A percentile compares a stretch with the other conserved stretches of the same genome.
These are phyloP conservation scores for Sarotherodon lohbergeri DNA, from an alignment of 2,113 vertebrate genomes.

Conservation along the genomic window DNA sequence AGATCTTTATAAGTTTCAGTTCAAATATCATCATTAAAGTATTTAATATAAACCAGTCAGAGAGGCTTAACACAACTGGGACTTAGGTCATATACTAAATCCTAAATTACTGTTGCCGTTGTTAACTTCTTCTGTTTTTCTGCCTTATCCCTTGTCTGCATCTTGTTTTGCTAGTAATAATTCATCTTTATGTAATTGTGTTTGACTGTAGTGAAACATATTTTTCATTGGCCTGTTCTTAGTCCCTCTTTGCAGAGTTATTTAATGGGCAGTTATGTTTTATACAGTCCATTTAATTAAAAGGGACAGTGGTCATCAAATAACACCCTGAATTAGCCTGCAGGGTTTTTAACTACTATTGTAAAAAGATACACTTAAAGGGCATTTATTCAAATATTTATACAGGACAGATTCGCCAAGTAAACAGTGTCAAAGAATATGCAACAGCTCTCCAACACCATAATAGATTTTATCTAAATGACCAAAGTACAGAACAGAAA, in stretches of 20 bases:
- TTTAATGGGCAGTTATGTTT: fast-evolving
- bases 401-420: not conserved
- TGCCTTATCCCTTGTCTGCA: not conserved
- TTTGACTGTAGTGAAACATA: not conserved
- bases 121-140: not conserved
- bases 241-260: not conserved
- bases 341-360: not conserved
- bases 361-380: not conserved
- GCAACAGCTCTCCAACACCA: not conserved
- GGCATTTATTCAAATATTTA: not conserved
- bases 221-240: not conserved
- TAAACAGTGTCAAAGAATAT: not conserved
- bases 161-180: not conserved
- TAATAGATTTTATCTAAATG: not conserved
- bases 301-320: not conserved
- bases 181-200: not conserved
- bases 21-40: not conserved
- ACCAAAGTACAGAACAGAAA: fast-evolving
- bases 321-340: not conserved
- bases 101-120: not conserved
- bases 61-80: not conserved
- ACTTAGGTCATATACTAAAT: not conserved
- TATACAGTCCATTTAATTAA: not conserved
- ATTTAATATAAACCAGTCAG: not conserved
- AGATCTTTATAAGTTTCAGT: not conserved